Conservation (phyloP, 2,113 vertebrate species). For the Strigops habroptila region DNA sequence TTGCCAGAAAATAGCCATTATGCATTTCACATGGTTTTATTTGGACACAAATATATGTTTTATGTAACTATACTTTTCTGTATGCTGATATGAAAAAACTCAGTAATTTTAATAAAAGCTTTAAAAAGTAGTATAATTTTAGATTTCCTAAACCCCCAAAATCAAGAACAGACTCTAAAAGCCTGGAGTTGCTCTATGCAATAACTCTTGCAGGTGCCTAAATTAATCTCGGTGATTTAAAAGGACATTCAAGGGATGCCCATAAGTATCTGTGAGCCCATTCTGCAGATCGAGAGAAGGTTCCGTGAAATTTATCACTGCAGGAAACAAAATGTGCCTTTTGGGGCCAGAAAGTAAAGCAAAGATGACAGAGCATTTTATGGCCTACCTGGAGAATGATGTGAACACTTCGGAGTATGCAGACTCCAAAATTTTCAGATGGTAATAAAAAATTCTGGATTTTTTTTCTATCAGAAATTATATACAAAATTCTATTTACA, state of each 20-base stretch:
- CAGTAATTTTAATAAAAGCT: conserved; percentile 50
- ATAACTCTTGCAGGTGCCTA: conserved; percentile 35
- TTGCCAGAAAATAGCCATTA: conserved; percentile 62
- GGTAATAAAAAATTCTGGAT: no score
- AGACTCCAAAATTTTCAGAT: no score
- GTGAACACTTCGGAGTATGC: no score
- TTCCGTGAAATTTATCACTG: conserved; percentile 1
- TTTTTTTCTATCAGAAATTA: no score
- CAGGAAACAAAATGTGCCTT: background rate
- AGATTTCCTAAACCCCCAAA: conserved; percentile 29
- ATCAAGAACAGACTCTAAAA: background rate
- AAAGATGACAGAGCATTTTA: background rate
- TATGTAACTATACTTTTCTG: conserved; percentile 62
- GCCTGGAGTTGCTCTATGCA: conserved; percentile 39
- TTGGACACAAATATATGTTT: conserved; percentile 65
- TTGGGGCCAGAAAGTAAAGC: background rate
- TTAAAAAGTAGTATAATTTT: conserved; percentile 46
- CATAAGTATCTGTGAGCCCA: conserved; percentile 36
- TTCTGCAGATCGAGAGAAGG: conserved; percentile 30
- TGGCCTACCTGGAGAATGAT: no score
- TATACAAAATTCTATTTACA: no score
- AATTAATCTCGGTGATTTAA: conserved; percentile 59
- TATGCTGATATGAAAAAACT: conserved; percentile 66
- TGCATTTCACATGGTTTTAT: conserved; percentile 58
- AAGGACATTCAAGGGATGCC: conserved; percentile 29